Conservation (phyloP, 2,888 invertebrate genomes). For the Xestobium rufovillosum region DNA sequence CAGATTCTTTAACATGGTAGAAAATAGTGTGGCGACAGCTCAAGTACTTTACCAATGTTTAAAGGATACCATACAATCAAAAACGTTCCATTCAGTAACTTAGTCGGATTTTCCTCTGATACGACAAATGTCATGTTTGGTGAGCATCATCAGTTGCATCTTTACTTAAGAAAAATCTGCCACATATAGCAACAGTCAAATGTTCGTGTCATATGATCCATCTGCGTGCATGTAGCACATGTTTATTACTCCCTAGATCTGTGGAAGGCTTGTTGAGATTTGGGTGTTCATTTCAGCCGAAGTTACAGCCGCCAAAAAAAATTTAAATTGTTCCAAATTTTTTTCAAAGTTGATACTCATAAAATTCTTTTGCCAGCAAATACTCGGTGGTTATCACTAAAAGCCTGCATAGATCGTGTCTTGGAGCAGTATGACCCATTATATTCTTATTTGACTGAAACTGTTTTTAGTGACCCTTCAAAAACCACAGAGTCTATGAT, state of each 20-base stretch:
- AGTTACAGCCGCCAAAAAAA: constrained; percentile 22
- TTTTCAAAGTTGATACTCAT: constrained; percentile 31
- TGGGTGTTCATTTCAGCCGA: constrained; percentile 26
- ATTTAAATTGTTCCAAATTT: constrained; percentile 31
- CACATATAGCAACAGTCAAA: constrained; percentile 28
- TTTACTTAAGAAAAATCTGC: constrained; percentile 17
- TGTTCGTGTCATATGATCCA: constrained; percentile 33
- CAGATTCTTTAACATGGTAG: no score
- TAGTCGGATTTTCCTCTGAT: no score
- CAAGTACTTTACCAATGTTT: no score
- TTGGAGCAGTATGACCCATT: constrained; percentile 33
- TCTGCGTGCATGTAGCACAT: constrained; percentile 28
- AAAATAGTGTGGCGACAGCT: no score
- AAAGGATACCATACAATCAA: no score
- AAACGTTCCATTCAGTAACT: no score
- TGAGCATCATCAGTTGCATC: constrained; percentile 18
- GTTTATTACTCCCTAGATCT: constrained; percentile 27
- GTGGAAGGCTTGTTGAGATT: constrained; percentile 24
- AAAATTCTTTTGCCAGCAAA: constrained; percentile 25
- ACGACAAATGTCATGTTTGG: constrained; percentile 31
- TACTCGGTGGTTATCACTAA: constrained; percentile 31
- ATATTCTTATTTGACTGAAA: constrained; percentile 26
- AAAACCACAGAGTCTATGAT: constrained; percentile 23
- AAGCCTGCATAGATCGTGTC: constrained; percentile 32
- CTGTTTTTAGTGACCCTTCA: constrained; percentile 27